phyloP scores from a whole-genome alignment of 2,797 vertebrate genomes.

The Pseudopleuronectes americanus region DNA sequence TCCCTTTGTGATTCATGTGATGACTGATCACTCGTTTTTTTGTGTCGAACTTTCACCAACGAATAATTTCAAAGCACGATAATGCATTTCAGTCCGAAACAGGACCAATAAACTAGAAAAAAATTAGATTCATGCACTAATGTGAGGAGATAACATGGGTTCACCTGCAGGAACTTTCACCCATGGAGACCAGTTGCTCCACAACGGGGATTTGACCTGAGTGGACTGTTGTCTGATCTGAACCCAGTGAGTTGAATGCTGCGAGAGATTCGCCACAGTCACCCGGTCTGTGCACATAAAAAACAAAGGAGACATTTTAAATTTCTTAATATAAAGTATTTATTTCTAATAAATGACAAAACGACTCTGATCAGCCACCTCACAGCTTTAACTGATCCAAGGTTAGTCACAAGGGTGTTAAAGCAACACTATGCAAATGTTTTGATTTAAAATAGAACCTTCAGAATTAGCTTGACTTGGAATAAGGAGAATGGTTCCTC shows the following conservation, averaged over 20 bases:
- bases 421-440: too few species aligned
- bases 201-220: conserved; percentile 43
- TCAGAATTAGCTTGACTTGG: too few species aligned
- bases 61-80: neutral
- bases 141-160: neutral
- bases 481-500: too few species aligned
- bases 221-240: conserved; percentile 69
- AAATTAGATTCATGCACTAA: neutral
- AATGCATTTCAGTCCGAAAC: too few species aligned
- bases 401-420: too few species aligned
- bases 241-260: conserved; percentile 57
- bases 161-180: conserved; percentile 75
- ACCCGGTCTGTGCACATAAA: conserved; percentile 55
- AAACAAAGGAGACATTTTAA: neutral
- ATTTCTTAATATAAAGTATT: too few species aligned
- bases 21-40: too few species aligned
- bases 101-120: neutral
- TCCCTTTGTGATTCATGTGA: neutral
- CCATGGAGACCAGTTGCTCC: conserved; percentile 77
- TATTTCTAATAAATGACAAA: too few species aligned
- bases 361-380: too few species aligned
- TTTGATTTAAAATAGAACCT: too few species aligned
- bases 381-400: too few species aligned
- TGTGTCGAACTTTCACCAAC: fast-evolving
- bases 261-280: conserved; percentile 54